Percentiles rank a stretch among this genome's conserved stretches.
phyloP scores from a whole-genome alignment of 2,797 vertebrate genomes.

The Phalanger gymnotis region DNA sequence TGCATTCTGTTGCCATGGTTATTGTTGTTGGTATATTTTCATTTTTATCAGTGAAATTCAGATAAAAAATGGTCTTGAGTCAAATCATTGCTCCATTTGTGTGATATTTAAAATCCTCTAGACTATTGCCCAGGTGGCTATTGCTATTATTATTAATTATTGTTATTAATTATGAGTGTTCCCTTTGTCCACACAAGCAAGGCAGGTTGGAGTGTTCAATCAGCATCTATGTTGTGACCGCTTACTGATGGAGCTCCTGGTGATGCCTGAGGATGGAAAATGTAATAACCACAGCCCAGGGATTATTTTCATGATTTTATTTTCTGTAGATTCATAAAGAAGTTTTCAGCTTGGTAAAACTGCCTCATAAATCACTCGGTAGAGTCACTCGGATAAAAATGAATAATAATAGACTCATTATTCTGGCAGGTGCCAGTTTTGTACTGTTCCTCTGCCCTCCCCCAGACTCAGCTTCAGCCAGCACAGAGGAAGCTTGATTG shows the following conservation, averaged over 20 bases:
- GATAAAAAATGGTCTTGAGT: not conserved
- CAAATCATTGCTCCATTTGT: not conserved
- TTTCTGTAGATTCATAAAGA: constrained; percentile 28
- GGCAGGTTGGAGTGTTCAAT: not conserved
- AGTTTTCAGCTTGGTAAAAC: constrained; percentile 7
- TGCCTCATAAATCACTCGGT: constrained; percentile 13
- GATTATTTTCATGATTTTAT: constrained; percentile 27
- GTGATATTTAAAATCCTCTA: not conserved
- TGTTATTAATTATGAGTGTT: not conserved
- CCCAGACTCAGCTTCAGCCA: not conserved
- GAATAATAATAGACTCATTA: not conserved
- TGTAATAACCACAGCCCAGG: not conserved
- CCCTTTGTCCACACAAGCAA: not conserved
- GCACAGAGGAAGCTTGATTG: not conserved
- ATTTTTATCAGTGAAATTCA: not conserved
- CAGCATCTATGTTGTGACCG: not conserved
- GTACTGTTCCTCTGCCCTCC: not conserved
- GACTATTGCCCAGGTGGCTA: not conserved
- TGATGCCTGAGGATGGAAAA: not conserved
- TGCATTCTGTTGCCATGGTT: not conserved
- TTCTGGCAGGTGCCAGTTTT: not conserved
- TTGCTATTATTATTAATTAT: not conserved
- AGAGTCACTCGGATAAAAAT: not conserved
- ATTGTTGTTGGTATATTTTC: not conserved
- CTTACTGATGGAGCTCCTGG: not conserved